phyloP scores from a whole-genome alignment of 2,888 invertebrate genomes.

The Acanthopleura granulata region DNA sequence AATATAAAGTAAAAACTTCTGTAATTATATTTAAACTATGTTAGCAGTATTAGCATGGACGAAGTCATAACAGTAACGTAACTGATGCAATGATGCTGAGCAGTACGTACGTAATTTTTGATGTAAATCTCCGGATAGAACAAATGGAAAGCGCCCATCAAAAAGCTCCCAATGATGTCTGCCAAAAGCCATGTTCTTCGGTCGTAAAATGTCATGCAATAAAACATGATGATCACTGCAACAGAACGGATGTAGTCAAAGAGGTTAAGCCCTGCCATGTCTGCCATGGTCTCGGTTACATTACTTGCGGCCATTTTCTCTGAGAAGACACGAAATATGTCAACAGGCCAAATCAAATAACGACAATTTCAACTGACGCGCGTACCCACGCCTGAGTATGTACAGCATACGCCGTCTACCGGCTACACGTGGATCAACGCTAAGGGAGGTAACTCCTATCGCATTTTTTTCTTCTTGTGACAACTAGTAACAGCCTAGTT shows the following conservation, averaged over 20 bases:
- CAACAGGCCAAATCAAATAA: neutral
- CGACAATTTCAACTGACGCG: neutral
- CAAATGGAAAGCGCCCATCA: neutral
- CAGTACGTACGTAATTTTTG: constrained; percentile 4
- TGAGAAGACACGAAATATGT: too few relatives aligned
- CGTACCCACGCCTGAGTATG: neutral
- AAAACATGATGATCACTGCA: neutral
- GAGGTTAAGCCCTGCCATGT: neutral
- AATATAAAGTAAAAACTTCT: too few relatives aligned
- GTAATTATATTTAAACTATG: too few relatives aligned
- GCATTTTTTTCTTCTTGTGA: neutral
- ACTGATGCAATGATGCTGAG: neutral
- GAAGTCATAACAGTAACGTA: too few relatives aligned
- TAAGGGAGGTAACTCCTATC: neutral
- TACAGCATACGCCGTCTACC: neutral
- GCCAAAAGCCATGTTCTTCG: neutral
- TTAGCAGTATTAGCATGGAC: too few relatives aligned
- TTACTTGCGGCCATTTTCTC: too few relatives aligned
- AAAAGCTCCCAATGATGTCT: neutral
- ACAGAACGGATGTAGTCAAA: neutral
- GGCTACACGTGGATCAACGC: neutral
- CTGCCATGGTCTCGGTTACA: neutral
- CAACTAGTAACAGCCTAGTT: too few relatives aligned
- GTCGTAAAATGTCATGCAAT: neutral
- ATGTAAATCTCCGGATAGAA: neutral